Base-by-base conservation (phyloP, 2,113 vertebrate species). In the Corythornis madagascariensis region DNA sequence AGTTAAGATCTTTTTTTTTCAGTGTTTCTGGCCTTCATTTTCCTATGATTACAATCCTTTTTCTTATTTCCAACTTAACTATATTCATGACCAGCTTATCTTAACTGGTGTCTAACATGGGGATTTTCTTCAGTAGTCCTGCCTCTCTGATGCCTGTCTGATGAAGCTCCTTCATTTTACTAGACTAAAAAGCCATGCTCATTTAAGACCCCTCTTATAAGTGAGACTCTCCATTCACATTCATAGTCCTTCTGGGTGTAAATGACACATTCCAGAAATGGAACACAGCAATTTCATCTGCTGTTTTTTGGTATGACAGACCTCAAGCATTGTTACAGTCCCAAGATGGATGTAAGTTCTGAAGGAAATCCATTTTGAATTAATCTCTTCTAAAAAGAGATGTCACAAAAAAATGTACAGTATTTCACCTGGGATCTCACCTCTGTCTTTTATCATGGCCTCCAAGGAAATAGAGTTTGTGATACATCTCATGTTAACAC, bases 41-140 rank as follows among this genome's bases (percentile, higher is more conserved):
- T 83, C 11, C 31, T 65, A 61, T 50, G 28, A 85, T 91, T 79
- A 83, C 55, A 89, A 82, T 35, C 33, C 26, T 73, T 61, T 56
- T 78, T 59, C 66, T 87, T 55, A 83, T 91, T 95, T 94, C 64
- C 64, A 92, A 53, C 38, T 25, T 73, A 83, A 79, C 61, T 72
- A 19, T 73, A 92, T 85, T 91, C 13, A 70, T 89, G 67, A 77
- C 47, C 5, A 11, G 26, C 40, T 85, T 95, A 85, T 82, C 22
- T 40, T 84, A 74, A 81, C 90, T 72, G 84, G 28, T n/a, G 38
- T 50, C 71, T 89, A 22, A 22, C 43, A 22, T 2, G 69, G 66
- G 26, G 47, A 89, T 91, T 83, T 91, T 64, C 92, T 79, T 94
- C 55, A 38, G 50, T 63, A 70, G 47, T 76, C 90, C 42, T 91